These are phyloP conservation scores for Melangyna quadrimaculata DNA, from an alignment of 2,888 invertebrate genomes.

Conservation along the genomic window DNA sequence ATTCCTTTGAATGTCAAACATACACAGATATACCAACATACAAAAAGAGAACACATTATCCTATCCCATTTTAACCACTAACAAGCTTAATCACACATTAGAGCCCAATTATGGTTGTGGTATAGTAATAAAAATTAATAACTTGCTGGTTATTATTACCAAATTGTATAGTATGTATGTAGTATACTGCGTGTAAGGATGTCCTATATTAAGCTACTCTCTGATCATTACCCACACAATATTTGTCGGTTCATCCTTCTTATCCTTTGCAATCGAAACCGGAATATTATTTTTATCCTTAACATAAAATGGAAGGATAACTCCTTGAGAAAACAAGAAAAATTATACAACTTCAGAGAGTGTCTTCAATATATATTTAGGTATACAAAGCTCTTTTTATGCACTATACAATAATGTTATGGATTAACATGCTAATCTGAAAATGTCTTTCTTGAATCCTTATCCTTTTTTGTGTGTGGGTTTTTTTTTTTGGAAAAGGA, in stretches of 20 bases:
- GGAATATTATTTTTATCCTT: conserved; percentile 4
- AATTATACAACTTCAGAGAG: neutral
- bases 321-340: neutral
- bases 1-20: conserved; percentile 7
- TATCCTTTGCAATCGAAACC: conserved; percentile 5
- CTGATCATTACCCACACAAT: conserved; percentile 22
- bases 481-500: neutral
- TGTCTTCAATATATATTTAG: neutral
- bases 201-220: conserved; percentile 3
- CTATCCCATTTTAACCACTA: conserved; percentile 40
- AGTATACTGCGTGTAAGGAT: neutral
- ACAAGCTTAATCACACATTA: conserved; percentile 62
- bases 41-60: neutral
- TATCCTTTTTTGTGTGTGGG: neutral
- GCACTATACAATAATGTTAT: conserved; percentile 26
- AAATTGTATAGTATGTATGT: neutral
- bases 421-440: conserved; percentile 64
- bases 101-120: conserved; percentile 32
- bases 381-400: neutral
- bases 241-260: conserved; percentile 2
- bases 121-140: conserved; percentile 66
- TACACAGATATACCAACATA: neutral
- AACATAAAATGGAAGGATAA: neutral
- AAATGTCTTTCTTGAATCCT: conserved; percentile 32
- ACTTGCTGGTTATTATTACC: conserved; percentile 55